Percentiles rank a stretch among this genome's conserved stretches.
phyloP scores from a whole-genome alignment of 2,113 vertebrate species.

The Capreolus pygargus region DNA sequence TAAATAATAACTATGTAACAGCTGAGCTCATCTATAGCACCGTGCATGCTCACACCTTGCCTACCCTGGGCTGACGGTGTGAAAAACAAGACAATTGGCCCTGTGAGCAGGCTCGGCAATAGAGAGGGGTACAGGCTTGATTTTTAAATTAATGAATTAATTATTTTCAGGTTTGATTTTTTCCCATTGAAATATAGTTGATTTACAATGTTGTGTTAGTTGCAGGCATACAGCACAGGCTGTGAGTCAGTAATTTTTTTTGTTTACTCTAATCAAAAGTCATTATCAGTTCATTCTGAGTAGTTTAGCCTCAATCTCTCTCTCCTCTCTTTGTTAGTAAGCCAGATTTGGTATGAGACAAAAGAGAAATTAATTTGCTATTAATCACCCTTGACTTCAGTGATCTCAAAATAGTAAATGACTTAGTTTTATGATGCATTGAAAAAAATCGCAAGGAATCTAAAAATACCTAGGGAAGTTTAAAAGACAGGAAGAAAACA shows the following conservation, averaged over 20 bases:
- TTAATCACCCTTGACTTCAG: neutral
- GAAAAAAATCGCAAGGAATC: neutral
- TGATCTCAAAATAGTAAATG: constrained; percentile 28
- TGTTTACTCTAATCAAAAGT: constrained; percentile 4
- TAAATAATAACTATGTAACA: neutral
- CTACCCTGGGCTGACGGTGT: neutral
- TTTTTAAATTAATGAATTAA: neutral
- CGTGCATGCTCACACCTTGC: fast-evolving
- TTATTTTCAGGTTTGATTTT: neutral
- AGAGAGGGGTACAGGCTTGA: neutral
- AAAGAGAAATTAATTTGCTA: constrained; percentile 11
- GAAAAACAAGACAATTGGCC: neutral
- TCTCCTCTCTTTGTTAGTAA: neutral
- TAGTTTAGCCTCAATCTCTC: neutral
- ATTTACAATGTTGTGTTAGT: neutral
- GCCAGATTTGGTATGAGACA: neutral
- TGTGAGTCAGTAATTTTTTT: neutral
- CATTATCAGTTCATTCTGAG: constrained; percentile 41
- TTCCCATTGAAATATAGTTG: neutral
- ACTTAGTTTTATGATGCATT: neutral
- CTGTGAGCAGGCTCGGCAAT: neutral
- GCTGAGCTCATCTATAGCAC: neutral
- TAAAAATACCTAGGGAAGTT: constrained; percentile 35
- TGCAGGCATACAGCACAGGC: neutral
- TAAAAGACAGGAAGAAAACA: constrained; percentile 62